These are phyloP conservation scores for Perca flavescens DNA, from an alignment of 2,113 vertebrate species.

Conservation along the genomic window DNA sequence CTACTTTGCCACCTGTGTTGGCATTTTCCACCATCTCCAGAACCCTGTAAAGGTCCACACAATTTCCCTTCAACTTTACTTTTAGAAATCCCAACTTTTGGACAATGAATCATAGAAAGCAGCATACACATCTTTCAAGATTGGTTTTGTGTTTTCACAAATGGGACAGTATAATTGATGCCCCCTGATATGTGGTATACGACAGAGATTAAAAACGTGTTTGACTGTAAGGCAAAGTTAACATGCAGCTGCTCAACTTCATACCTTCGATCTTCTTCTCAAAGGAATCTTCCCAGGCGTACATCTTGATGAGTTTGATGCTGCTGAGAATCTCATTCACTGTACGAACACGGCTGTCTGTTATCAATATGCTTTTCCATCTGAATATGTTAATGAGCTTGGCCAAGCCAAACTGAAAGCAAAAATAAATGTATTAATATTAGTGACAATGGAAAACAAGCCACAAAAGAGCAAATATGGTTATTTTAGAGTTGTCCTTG, in stretches of 20 bases:
- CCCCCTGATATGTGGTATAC: background rate
- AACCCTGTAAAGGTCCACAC: background rate
- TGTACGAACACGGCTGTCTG: slow-evolving; percentile 83
- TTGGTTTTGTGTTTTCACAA: background rate
- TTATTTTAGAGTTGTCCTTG: background rate
- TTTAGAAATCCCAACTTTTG: background rate
- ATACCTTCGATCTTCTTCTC: slow-evolving; percentile 81
- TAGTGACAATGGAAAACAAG: background rate
- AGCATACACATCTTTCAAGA: background rate
- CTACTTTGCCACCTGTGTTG: background rate
- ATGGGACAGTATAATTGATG: background rate
- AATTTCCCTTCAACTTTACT: background rate
- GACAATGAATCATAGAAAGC: background rate
- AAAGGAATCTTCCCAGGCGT: slow-evolving; percentile 88
- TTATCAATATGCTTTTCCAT: slow-evolving; percentile 76
- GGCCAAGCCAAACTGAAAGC: slow-evolving; percentile 80
- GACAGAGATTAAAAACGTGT: background rate
- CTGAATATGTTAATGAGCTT: slow-evolving; percentile 80
- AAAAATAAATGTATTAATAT: slow-evolving; percentile 7
- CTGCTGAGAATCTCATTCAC: slow-evolving; percentile 88
- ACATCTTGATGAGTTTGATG: slow-evolving; percentile 90
- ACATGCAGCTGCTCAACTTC: background rate
- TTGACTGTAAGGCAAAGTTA: background rate
- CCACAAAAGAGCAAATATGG: background rate
- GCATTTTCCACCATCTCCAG: background rate